Base-by-base conservation (phyloP, 1,140 invertebrate species). In the Proctacanthus coquilletti region DNA sequence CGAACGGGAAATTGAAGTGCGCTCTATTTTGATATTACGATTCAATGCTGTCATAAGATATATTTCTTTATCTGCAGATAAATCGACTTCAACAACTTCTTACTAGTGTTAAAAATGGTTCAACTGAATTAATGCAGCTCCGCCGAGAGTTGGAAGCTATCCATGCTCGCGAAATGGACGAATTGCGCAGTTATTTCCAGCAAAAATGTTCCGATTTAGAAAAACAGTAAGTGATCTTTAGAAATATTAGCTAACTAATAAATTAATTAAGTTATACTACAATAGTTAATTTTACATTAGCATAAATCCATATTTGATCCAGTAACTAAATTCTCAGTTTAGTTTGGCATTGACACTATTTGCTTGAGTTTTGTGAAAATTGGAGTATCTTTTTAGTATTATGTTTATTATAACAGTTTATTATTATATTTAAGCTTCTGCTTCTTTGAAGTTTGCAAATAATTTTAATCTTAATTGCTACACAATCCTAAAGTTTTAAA, bases 171-270 rank as follows among this genome's bases (percentile, higher is more conserved):
- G 76, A 84, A 51, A 75, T 83, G 71, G 78, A 82, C 50, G 76
- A 83, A 43, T 47, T 84, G 15, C 65, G 80, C 31, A 78, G 69
- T 2, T 84, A 82, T 47, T 84, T 82, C 49, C 80, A 83, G 42
- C 66, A 76, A 50, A 81, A 81, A 52, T 83, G 78, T 50, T 65
- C 72, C 0, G 75, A 82, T 45, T 67, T 84, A 56, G 76, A 80
- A 53, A 78, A 80, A 48, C 74, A 80, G 65, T 80, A 56, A 64
- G 62, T 45, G n/a, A 19, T n/a, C 27, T 32, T 19, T n/a, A n/a
- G 13, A 21, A 39, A 8, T 18, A 39, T 3, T n/a, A n/a, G n/a
- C n/a, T n/a, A n/a, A n/a, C n/a, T n/a, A n/a, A n/a, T n/a, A n/a
- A n/a, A n/a, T n/a, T n/a, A n/a, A n/a, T n/a, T n/a, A n/a, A n/a